These are phyloP conservation scores for Hippocampus guttulatus DNA, from an alignment of 2,113 vertebrate species.

Conservation along the genomic window DNA sequence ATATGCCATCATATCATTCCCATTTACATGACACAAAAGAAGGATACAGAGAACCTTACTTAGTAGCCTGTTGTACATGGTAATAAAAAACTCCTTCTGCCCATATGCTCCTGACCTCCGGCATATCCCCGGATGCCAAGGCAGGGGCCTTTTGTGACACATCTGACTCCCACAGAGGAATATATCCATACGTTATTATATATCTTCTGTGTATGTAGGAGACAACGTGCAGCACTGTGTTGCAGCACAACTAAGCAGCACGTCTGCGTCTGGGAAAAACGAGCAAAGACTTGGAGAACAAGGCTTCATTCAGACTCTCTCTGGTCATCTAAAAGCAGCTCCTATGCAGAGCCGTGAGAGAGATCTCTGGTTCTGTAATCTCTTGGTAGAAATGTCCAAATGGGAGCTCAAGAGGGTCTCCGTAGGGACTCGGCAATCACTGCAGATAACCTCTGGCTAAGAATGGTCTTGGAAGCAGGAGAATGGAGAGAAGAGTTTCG, in stretches of 20 bases:
- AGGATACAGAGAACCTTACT: conserved; percentile 1
- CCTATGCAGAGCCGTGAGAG: conserved; percentile 28
- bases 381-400: conserved; percentile 10
- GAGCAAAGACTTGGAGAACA: conserved; percentile 34
- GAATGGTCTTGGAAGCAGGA: background rate
- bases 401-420: conserved; percentile 1
- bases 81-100: conserved; percentile 4
- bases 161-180: conserved; percentile 40
- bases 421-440: background rate
- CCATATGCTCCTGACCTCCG: conserved; percentile 11
- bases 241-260: conserved; percentile 14
- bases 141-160: conserved; percentile 43
- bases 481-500: background rate
- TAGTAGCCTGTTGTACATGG: conserved; percentile 1
- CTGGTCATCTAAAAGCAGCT: conserved; percentile 39
- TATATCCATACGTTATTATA: conserved; percentile 43
- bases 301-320: conserved; percentile 43
- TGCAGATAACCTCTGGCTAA: conserved; percentile 14
- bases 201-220: conserved; percentile 27
- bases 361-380: conserved; percentile 6
- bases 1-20: background rate
- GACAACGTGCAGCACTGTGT: conserved; percentile 41
- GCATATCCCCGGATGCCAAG: conserved; percentile 26
- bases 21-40: background rate
- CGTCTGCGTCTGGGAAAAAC: conserved; percentile 27